Base-by-base conservation (phyloP, 2,113 vertebrate species). In the Onychostoma macrolepis region DNA sequence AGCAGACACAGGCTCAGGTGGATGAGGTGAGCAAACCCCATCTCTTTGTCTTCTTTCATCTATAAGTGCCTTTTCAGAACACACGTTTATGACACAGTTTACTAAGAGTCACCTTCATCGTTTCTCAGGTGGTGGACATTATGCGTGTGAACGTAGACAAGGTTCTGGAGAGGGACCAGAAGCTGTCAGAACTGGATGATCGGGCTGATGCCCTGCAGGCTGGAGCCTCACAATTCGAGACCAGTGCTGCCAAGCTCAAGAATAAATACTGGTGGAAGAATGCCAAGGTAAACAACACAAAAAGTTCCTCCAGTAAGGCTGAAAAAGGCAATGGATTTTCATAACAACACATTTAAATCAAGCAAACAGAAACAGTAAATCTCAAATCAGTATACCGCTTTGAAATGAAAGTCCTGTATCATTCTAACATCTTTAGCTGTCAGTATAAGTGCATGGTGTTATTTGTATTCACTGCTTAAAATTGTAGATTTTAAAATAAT, bases 121-220 rank as follows among this genome's bases (percentile, higher is more conserved):
- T 78, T 78, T 74, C 45, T 11, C 88, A 91, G 98, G 98, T 99
- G 87, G 98, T 99, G 92, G 98, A 98, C 90, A 99, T 99, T 93
- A 99, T 99, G 98, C 94, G 98, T 77, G 98, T 99, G 92, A 99
- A 99, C 0, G 98, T 99, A 93, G 98, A 99, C 88, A 98, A 99
- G 92, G 98, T 99, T 0, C 86, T 99, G 93, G 98, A 99, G 90
- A 94, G 98, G 88, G 98, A 99, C 67, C 97, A 99, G 95, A 99
- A 99, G 94, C 96, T 99, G 50, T 97, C 97, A 0, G 98, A 99
- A 90, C 85, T 8, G 96, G 98, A 96, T 83, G 95, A 96, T 56
- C 92, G 95, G 92, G 95, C 95, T 50, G 95, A 96, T 12, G 95
- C 95, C 86, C 91, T 96, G 92, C 95, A 96, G 93, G 95, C 95